phyloP scores from a whole-genome alignment of 2,888 invertebrate species.

The Dione juno region DNA sequence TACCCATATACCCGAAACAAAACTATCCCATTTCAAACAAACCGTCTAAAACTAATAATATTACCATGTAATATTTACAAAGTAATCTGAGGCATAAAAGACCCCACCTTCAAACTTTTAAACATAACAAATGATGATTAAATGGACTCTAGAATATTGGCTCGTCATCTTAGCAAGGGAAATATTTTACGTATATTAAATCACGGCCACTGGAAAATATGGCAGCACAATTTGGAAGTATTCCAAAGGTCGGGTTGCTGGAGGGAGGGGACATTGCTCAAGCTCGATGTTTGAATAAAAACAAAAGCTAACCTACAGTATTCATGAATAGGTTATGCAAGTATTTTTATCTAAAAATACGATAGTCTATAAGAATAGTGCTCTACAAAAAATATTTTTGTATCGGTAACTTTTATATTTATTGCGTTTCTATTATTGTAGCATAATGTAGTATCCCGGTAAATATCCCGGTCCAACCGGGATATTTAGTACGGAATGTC shows the following conservation, averaged over 20 bases:
- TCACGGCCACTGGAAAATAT: constrained; percentile 48
- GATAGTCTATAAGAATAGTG: constrained; percentile 16
- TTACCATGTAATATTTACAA: constrained; percentile 22
- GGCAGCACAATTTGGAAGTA: constrained; percentile 47
- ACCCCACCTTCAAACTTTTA: constrained; percentile 27
- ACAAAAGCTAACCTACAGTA: constrained; percentile 45
- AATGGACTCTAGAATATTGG: constrained; percentile 43
- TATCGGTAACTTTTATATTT: constrained; percentile 10
- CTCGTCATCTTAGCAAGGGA: constrained; percentile 45
- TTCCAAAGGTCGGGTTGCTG: constrained; percentile 48
- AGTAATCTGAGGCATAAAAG: constrained; percentile 14
- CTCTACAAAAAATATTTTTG: constrained; percentile 14
- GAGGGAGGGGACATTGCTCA: constrained; percentile 45
- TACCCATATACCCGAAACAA: neutral
- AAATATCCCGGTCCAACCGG: too few relatives aligned
- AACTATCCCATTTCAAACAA: neutral
- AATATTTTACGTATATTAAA: constrained; percentile 48
- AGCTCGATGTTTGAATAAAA: constrained; percentile 49
- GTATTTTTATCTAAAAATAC: constrained; percentile 33
- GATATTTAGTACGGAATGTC: too few relatives aligned
- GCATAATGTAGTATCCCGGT: too few relatives aligned
- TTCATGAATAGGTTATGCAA: constrained; percentile 41
- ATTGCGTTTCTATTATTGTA: neutral
- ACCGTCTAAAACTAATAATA: neutral
- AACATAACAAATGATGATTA: constrained; percentile 44